Percentiles rank a stretch among this genome's conserved stretches.
Evolutionary conservation across 37 sponge, comb jelly and placozoan species (phyloP).

Genomic region (Tethya wilhelma): DNA sequence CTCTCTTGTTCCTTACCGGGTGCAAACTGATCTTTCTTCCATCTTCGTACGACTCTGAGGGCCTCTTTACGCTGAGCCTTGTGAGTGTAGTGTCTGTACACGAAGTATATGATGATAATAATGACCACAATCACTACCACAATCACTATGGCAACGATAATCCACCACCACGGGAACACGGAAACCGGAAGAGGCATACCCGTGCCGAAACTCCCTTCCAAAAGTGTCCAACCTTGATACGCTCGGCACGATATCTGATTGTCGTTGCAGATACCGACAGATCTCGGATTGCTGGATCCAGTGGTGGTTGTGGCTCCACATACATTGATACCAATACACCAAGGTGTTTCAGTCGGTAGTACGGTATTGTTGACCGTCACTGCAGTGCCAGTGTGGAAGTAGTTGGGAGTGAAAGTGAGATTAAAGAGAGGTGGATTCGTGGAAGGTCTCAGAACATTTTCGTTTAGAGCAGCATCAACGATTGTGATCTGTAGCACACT

Average conservation of each 20-base stretch:
- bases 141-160: slow-evolving; percentile 59
- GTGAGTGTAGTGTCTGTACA: slow-evolving; percentile 55
- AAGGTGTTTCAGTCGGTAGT: slow-evolving; percentile 54
- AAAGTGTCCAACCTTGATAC: slow-evolving; percentile 24
- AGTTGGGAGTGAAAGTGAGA: slow-evolving; percentile 71
- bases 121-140: slow-evolving; percentile 47
- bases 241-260: slow-evolving; percentile 78
- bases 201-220: slow-evolving; percentile 51
- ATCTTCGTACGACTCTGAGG: slow-evolving; percentile 58
- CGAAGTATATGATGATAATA: slow-evolving; percentile 47
- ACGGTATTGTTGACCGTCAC: slow-evolving; percentile 22
- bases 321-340: slow-evolving; percentile 87
- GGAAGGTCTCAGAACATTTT: background rate
- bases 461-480: slow-evolving; percentile 21
- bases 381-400: slow-evolving; percentile 25
- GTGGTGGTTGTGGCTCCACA: slow-evolving; percentile 28
- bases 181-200: background rate
- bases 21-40: slow-evolving; percentile 75
- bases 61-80: slow-evolving; percentile 66
- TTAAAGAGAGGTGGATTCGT: slow-evolving; percentile 1
- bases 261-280: slow-evolving; percentile 76
- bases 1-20: slow-evolving; percentile 67
- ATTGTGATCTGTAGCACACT: slow-evolving; percentile 68
- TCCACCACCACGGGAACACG: slow-evolving; percentile 48
- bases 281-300: background rate